phyloP scores from a whole-genome alignment of 2,113 vertebrate genomes.

The Fukomys damarensis region DNA sequence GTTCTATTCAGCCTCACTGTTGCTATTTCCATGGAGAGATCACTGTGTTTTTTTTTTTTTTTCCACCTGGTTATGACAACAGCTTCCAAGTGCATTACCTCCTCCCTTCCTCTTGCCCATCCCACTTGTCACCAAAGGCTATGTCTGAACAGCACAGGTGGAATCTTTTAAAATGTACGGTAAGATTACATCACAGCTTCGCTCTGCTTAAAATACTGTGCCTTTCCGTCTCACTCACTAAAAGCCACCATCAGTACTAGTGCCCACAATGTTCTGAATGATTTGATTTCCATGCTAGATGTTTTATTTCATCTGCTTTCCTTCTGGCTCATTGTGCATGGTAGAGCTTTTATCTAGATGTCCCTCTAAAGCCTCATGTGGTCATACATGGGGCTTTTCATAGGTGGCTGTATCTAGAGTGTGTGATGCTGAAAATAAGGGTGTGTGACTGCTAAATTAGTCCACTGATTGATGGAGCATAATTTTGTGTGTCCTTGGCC shows the following conservation, averaged over 20 bases:
- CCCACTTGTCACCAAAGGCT: background rate
- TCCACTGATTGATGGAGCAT: background rate
- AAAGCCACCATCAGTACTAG: background rate
- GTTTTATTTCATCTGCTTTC: background rate
- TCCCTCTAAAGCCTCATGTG: background rate
- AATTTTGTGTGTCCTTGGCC: background rate
- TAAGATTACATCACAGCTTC: background rate
- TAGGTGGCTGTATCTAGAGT: background rate
- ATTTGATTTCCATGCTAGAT: background rate
- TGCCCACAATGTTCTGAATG: background rate
- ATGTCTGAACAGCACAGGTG: background rate
- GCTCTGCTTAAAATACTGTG: background rate
- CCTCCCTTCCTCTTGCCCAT: fast-evolving
- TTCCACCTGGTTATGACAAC: background rate
- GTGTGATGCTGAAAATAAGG: background rate
- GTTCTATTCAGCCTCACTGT: background rate
- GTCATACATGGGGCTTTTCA: too few species aligned
- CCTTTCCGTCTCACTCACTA: background rate
- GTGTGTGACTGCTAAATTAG: background rate
- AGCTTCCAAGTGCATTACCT: background rate
- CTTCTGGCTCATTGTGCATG: background rate
- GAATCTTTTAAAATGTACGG: background rate
- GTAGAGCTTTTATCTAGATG: background rate
- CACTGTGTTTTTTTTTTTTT: background rate
- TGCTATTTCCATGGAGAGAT: background rate